phyloP scores from a whole-genome alignment of 2,113 vertebrate species.

The Ginglymostoma cirratum region DNA sequence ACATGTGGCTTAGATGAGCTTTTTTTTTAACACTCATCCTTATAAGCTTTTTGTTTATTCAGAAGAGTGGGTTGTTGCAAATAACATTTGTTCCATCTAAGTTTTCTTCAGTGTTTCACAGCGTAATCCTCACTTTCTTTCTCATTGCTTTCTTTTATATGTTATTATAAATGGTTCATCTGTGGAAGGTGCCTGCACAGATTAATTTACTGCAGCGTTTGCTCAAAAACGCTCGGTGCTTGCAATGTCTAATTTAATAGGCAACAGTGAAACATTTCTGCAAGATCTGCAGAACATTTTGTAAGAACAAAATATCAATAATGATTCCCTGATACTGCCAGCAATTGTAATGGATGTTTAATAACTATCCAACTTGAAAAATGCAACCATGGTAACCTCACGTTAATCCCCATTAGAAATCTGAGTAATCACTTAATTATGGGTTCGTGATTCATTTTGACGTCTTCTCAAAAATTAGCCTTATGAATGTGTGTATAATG shows the following conservation, averaged over 20 bases:
- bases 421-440: not conserved
- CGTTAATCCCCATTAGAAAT: conserved; percentile 13
- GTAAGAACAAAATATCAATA: conserved; percentile 14
- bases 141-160: not conserved
- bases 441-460: not conserved
- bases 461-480: not conserved
- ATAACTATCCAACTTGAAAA: not conserved
- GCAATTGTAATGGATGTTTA: not conserved
- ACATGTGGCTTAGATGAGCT: not conserved
- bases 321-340: not conserved
- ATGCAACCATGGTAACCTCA: conserved; percentile 30
- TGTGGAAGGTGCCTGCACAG: not conserved
- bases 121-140: too few species aligned
- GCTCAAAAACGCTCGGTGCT: not conserved
- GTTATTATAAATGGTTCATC: not conserved
- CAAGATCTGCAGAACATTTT: not conserved
- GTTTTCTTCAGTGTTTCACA: not conserved
- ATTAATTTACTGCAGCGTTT: not conserved
- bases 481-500: not conserved
- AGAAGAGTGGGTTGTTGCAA: not conserved
- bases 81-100: not conserved
- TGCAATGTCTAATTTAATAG: not conserved
- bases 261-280: not conserved
- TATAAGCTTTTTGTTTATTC: not conserved
- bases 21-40: not conserved